phyloP scores from a whole-genome alignment of 2,888 invertebrate genomes.

The Artemia sinica region DNA sequence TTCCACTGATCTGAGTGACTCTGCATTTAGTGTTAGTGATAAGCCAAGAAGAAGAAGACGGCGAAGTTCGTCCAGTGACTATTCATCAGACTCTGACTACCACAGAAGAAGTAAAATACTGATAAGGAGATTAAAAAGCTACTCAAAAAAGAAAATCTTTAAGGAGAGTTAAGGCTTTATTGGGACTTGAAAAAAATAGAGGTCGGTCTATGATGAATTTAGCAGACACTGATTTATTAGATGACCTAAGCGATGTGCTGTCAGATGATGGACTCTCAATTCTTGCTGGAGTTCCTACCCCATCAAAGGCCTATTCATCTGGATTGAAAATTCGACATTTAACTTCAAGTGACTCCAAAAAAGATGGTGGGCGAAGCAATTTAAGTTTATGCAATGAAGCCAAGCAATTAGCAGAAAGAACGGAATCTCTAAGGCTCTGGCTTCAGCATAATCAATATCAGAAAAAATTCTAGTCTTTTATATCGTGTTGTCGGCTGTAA shows the following conservation, averaged over 20 bases:
- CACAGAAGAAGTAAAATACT: neutral
- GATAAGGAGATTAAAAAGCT: neutral
- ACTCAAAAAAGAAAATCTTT: neutral
- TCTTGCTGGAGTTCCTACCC: neutral
- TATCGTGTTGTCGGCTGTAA: no score
- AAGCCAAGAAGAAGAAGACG: neutral
- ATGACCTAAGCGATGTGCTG: neutral
- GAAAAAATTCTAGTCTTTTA: neutral
- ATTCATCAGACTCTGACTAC: neutral
- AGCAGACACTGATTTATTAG: neutral
- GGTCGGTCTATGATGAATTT: neutral
- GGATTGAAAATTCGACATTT: neutral
- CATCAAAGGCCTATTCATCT: neutral
- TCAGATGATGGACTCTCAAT: neutral
- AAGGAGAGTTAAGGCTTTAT: neutral
- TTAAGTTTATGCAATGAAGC: slow-evolving; percentile 1
- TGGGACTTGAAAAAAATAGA: neutral
- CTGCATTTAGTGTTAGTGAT: slow-evolving; percentile 8
- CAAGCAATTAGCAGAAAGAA: slow-evolving; percentile 2
- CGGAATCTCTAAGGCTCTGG: slow-evolving; percentile 1
- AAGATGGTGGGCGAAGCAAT: neutral
- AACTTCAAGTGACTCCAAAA: neutral
- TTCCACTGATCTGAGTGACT: neutral
- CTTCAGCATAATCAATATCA: slow-evolving; percentile 2
- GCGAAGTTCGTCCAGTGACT: neutral